A percentile compares a stretch with the other conserved stretches of the same genome.
phyloP scores from a whole-genome alignment of 1,140 invertebrate genomes.

The Dreissena polymorpha region DNA sequence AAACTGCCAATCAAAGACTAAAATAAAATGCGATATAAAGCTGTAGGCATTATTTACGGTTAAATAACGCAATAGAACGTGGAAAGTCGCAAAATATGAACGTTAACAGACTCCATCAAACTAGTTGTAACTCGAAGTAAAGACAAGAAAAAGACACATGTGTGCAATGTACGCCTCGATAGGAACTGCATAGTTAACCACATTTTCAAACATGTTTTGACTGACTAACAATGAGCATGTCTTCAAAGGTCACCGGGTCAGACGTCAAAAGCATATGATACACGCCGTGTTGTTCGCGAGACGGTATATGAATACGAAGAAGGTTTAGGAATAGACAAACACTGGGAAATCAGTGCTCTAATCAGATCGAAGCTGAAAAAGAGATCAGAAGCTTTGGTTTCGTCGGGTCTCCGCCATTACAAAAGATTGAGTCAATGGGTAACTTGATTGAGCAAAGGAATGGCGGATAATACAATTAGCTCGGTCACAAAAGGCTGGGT shows the following conservation, averaged over 20 bases:
- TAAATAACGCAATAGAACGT: no score
- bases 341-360: neutral
- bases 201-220: conserved; percentile 43
- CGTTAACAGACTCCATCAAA: no score
- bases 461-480: neutral
- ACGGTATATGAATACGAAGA: neutral
- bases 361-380: conserved; percentile 4
- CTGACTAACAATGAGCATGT: conserved; percentile 34
- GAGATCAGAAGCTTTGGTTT: neutral
- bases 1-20: no score
- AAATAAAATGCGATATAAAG: no score
- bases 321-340: conserved; percentile 2
- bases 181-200: conserved; percentile 29
- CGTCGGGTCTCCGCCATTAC: neutral
- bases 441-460: neutral
- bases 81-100: no score
- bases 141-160: neutral
- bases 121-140: no score
- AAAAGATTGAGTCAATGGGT: neutral
- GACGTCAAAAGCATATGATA: conserved; percentile 45
- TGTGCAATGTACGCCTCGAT: no score
- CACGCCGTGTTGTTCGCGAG: conserved; percentile 1
- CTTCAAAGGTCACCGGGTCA: conserved; percentile 37
- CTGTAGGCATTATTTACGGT: no score
- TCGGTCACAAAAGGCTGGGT: conserved; percentile 27